Evolutionary conservation across 1,140 invertebrate genomes (phyloP).

Genomic region (Drosophila willistoni): DNA sequence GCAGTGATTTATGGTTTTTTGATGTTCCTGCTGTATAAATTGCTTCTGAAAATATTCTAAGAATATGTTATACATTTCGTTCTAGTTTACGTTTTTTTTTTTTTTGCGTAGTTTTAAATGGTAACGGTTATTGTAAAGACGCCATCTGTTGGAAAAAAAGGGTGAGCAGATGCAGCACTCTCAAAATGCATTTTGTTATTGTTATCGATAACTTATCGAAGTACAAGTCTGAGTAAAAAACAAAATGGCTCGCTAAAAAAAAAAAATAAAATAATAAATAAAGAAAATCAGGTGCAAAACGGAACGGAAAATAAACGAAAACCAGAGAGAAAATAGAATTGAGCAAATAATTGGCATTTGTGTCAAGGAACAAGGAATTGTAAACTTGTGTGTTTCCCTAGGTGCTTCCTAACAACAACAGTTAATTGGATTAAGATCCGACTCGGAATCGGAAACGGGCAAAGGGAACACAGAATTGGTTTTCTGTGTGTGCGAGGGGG

Average conservation of each 20-base stretch:
- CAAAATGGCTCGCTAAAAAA: no score
- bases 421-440: constrained; percentile 29
- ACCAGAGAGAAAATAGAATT: not conserved
- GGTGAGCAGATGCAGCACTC: not conserved
- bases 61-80: constrained; percentile 12
- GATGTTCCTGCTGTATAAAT: constrained; percentile 45
- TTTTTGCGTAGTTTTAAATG: not conserved
- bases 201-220: no score
- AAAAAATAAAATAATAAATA: no score
- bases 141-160: not conserved
- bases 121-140: constrained; percentile 1
- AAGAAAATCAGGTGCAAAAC: constrained; percentile 2
- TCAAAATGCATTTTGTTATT: no score
- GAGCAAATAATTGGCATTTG: not conserved
- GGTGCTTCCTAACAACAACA: not conserved
- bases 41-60: constrained; percentile 24
- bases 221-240: no score
- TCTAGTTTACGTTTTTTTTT: constrained; percentile 8
- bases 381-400: not conserved
- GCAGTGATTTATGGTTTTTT: constrained; percentile 52
- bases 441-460: not conserved
- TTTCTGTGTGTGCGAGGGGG: not conserved
- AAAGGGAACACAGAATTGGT: constrained; percentile 5
- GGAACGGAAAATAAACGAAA: not conserved
- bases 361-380: not conserved